Evolutionary conservation across 2,797 vertebrate genomes (phyloP).

Genomic region (Limosa lapponica): DNA sequence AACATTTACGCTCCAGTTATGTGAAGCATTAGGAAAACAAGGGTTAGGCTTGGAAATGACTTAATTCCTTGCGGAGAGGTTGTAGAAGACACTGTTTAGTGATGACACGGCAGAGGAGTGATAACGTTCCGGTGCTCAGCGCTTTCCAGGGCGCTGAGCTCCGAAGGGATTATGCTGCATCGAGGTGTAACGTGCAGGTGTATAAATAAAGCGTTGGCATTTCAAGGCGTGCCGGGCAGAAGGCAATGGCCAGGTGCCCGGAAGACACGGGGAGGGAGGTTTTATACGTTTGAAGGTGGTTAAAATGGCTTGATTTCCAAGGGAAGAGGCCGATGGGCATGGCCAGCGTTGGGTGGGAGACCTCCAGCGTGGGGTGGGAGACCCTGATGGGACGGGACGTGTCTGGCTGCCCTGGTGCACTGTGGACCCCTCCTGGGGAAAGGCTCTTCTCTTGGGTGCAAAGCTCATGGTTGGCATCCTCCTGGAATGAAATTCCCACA

Average conservation of each 20-base stretch:
- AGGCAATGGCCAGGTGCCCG: background rate
- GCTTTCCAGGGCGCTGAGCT: background rate
- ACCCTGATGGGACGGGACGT: background rate
- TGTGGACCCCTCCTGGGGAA: background rate
- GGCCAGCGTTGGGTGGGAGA: background rate
- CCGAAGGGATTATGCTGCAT: fast-evolving
- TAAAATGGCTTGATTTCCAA: background rate
- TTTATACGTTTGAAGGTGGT: fast-evolving
- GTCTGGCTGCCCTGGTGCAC: background rate
- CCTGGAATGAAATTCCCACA: background rate
- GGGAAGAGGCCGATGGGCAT: background rate
- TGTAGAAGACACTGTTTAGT: fast-evolving
- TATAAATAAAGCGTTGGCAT: background rate
- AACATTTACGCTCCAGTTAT: background rate
- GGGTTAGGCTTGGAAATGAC: background rate
- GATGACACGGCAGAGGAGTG: background rate
- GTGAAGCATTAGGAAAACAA: background rate
- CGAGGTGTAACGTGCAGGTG: background rate
- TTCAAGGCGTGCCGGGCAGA: background rate
- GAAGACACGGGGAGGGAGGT: background rate
- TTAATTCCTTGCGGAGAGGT: background rate
- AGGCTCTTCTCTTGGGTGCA: background rate
- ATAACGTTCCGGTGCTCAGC: fast-evolving
- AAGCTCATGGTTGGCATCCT: background rate
- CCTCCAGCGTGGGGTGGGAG: background rate